phyloP scores from a whole-genome alignment of 2,797 vertebrate species.

The Oreochromis mossambicus region DNA sequence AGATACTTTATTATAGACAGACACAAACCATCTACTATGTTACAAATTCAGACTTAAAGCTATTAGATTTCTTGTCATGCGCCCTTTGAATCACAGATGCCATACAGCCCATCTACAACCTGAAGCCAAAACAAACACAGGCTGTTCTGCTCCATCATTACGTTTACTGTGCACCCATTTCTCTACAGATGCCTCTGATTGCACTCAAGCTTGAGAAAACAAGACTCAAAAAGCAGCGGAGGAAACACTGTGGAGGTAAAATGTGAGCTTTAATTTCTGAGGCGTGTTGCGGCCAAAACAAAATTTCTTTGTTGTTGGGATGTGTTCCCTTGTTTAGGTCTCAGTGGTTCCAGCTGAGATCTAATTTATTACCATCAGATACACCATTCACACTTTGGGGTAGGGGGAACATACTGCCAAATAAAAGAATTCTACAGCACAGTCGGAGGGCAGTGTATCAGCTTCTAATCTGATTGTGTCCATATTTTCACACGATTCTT shows the following conservation, averaged over 20 bases:
- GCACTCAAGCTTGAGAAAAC: constrained; percentile 48
- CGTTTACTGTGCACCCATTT: background rate
- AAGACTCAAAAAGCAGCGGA: constrained; percentile 7
- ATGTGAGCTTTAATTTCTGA: constrained; percentile 50
- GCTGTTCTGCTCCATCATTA: background rate
- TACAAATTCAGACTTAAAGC: background rate
- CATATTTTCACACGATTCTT: background rate
- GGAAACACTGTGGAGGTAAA: constrained; percentile 37
- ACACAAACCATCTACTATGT: background rate
- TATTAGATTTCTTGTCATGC: background rate
- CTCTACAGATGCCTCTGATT: constrained; percentile 42
- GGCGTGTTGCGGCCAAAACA: constrained; percentile 55
- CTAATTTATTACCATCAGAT: constrained; percentile 44
- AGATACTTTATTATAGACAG: rapidly evolving
- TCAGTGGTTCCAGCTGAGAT: constrained; percentile 30
- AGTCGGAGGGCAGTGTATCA: background rate
- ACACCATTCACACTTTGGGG: constrained; percentile 2
- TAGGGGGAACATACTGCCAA: constrained; percentile 33
- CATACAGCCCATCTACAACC: constrained; percentile 2
- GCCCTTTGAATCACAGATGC: constrained; percentile 13
- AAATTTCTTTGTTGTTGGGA: constrained; percentile 64
- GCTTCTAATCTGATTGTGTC: background rate
- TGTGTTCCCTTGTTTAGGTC: constrained; percentile 44
- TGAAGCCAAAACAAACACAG: constrained; percentile 27
- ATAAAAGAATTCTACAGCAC: background rate